phyloP scores from a whole-genome alignment of 1,140 invertebrate genomes.

The Whitmania pigra region DNA sequence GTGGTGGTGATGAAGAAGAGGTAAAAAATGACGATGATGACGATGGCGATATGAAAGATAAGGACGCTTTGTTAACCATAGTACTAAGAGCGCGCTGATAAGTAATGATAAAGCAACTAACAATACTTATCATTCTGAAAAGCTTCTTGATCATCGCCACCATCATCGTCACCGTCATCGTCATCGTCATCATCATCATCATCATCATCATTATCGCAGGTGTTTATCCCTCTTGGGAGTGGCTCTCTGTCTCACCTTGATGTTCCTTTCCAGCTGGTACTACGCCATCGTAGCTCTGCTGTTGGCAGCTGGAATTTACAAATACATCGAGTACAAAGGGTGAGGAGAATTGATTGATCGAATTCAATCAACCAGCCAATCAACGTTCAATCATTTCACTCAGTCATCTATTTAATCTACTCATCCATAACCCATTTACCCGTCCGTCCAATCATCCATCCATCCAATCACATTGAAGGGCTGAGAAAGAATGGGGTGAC shows the following conservation, averaged over 20 bases:
- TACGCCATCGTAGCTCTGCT: constrained; percentile 84
- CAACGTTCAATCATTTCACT: no score
- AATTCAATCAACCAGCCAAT: not conserved
- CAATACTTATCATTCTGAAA: no score
- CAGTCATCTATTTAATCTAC: no score
- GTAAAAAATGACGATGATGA: constrained; percentile 20
- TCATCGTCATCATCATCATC: not conserved
- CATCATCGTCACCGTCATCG: not conserved
- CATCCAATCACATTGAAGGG: constrained; percentile 47
- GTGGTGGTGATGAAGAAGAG: no score
- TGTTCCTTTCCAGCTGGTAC: constrained; percentile 97
- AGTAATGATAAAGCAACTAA: no score
- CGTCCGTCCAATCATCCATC: not conserved
- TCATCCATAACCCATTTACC: not conserved
- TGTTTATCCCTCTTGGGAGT: constrained; percentile 74
- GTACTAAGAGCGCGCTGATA: not conserved
- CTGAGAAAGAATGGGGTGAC: constrained; percentile 99
- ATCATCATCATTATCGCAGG: constrained; percentile 43
- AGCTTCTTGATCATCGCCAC: not conserved
- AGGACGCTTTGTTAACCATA: not conserved
- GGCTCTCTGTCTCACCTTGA: constrained; percentile 78
- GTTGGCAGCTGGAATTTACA: constrained; percentile 79
- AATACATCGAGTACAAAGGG: constrained; percentile 23
- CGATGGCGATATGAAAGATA: constrained; percentile 14
- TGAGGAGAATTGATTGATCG: constrained; percentile 6